phyloP scores from a whole-genome alignment of 2,113 vertebrate genomes.

The Ailuropoda melanoleuca region DNA sequence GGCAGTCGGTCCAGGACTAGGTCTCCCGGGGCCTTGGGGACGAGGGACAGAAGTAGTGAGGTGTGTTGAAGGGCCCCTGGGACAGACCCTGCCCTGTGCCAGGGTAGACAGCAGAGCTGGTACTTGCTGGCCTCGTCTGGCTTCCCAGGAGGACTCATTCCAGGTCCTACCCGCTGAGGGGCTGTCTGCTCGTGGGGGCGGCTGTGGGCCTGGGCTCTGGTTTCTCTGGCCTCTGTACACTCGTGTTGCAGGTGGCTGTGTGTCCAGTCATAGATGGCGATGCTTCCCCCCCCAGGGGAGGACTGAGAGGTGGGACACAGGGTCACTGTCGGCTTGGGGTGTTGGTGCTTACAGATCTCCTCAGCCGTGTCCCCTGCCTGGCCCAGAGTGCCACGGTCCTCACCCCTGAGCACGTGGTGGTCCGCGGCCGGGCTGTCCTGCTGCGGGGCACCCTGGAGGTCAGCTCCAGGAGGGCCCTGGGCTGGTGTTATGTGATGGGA shows the following conservation, averaged over 20 bases:
- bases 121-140: background rate
- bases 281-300: background rate
- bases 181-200: fast-evolving
- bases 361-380: fast-evolving
- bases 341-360: fast-evolving
- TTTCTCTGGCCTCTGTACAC: fast-evolving
- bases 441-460: background rate
- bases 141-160: background rate
- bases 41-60: background rate
- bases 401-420: fast-evolving
- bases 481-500: fast-evolving
- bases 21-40: background rate
- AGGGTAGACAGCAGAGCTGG: background rate
- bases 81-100: fast-evolving
- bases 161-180: background rate
- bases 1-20: background rate
- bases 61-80: background rate
- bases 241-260: fast-evolving
- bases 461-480: background rate
- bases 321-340: fast-evolving
- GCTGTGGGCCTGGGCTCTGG: background rate
- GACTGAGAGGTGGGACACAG: fast-evolving
- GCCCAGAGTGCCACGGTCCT: fast-evolving
- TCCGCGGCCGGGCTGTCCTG: background rate
- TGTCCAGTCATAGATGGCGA: no score